A percentile compares a stretch with the other conserved stretches of the same genome.
These are phyloP conservation scores for Girardinus metallicus DNA, from an alignment of 2,797 vertebrate genomes.

Conservation along the genomic window DNA sequence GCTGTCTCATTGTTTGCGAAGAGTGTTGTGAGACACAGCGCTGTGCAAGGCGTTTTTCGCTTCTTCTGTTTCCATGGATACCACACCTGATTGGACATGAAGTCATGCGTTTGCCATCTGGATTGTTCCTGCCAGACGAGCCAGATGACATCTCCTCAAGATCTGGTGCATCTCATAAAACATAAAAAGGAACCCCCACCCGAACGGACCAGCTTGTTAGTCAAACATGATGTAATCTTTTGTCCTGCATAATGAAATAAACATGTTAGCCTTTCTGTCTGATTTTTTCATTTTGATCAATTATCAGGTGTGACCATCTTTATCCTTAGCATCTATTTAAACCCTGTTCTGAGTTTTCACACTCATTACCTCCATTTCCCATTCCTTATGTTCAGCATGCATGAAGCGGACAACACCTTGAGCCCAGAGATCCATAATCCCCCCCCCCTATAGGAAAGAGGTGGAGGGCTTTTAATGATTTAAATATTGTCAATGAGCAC, in stretches of 20 bases:
- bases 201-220: conserved; percentile 30
- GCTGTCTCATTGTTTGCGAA: conserved; percentile 55
- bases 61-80: conserved; percentile 80
- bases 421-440: conserved; percentile 78
- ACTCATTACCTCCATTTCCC: conserved; percentile 55
- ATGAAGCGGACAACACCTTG: conserved; percentile 64
- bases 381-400: conserved; percentile 76
- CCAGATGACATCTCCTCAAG: conserved; percentile 61
- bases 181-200: conserved; percentile 2
- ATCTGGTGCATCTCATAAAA: conserved; percentile 33
- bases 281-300: conserved; percentile 23
- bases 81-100: conserved; percentile 76
- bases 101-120: conserved; percentile 69
- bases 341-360: conserved; percentile 64
- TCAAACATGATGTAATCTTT: conserved; percentile 32
- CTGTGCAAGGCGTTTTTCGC: conserved; percentile 63
- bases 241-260: conserved; percentile 49
- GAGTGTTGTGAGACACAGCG: conserved; percentile 55
- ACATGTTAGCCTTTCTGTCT: conserved; percentile 42
- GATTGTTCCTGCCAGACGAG: conserved; percentile 63
- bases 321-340: conserved; percentile 50
- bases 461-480: conserved; percentile 82
- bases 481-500: conserved; percentile 80
- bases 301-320: conserved; percentile 58
- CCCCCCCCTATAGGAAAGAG: conserved; percentile 70